Percentiles rank a stretch among this genome's conserved stretches.
These are phyloP conservation scores for Galerucella calmariensis DNA, from an alignment of 2,888 invertebrate genomes.

Conservation along the genomic window DNA sequence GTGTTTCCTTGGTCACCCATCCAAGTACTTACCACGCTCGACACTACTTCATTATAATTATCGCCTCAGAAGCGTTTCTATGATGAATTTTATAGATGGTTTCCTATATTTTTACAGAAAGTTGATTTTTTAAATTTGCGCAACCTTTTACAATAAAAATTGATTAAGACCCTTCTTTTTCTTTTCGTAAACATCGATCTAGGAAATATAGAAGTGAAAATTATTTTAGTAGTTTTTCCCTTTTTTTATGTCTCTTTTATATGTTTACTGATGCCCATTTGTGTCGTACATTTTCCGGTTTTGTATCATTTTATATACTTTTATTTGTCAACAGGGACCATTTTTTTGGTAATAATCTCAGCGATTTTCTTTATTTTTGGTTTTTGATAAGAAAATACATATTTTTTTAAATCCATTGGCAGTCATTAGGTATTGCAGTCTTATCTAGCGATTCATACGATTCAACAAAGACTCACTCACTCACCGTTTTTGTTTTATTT, in stretches of 20 bases:
- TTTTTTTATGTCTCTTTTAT: constrained; percentile 59
- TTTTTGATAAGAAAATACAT: constrained; percentile 22
- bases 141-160: background rate
- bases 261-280: constrained; percentile 39
- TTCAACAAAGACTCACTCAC: too few relatives aligned
- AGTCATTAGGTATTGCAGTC: too few relatives aligned
- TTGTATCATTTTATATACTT: constrained; percentile 37
- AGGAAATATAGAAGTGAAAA: constrained; percentile 52
- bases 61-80: too few relatives aligned
- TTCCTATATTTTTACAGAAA: background rate
- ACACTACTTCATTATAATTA: too few relatives aligned
- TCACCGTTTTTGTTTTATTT: too few relatives aligned
- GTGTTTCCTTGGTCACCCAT: too few relatives aligned
- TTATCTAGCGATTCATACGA: too few relatives aligned
- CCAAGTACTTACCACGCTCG: too few relatives aligned
- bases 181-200: background rate
- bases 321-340: constrained; percentile 36
- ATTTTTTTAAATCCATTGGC: constrained; percentile 4
- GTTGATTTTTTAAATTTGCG: background rate
- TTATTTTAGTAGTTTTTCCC: constrained; percentile 57
- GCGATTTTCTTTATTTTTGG: constrained; percentile 7
- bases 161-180: background rate
- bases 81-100: too few relatives aligned
- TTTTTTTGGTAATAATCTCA: constrained; percentile 13
- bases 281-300: constrained; percentile 34